Base-by-base conservation (phyloP, 2,888 invertebrate species). In the Sylvicola cinctus region DNA sequence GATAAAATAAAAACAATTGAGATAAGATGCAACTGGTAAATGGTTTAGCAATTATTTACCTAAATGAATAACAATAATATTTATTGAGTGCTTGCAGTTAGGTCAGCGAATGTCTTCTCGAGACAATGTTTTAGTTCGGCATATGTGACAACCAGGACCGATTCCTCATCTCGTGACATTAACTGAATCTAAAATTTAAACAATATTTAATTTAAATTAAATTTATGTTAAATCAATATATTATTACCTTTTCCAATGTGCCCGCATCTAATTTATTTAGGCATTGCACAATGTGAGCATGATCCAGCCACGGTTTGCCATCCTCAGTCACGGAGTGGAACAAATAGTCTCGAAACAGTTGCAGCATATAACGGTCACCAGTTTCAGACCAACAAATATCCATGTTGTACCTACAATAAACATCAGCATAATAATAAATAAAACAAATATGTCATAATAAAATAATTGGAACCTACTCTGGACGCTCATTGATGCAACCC, bases 331-430 rank as follows among this genome's bases (percentile, higher is more conserved):
- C 85, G 56, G 91, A 83, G 64, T 98, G 96, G 62, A 98, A 96
- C 48, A 96, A 66, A 56, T 88, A 91, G 63, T 98, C 96, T 40
- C 96, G 71, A 66, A 95, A 98, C 52, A 98, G 62, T 62, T 96
- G 96, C 60, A 98, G 64, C 80, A 98, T 83, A 61, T 96, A 98
- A 35, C 96, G 74, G 62, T 96, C 91, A 14, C 95, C 96, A 15
- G 95, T 96, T 62, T 98, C 98, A 25, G 91, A 78, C 96, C 98
- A 98, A 11, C 83, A 71, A 10, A 79, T 71, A 58, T 96, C 95
- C 69, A 88, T 61, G 55, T 87, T 85, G 49, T 90, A 69, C 54
- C 87, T 87, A 50, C n/a, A 52, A 48, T 39, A 38, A 23, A 38
- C 41, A 34, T 23, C 44, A 43, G 35, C 35, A 29, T 36, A 15